Evolutionary conservation across 1,140 invertebrate species (phyloP), one percentile per base, ranked within the genome.

Genomic region (Bicyclus anynana): DNA sequence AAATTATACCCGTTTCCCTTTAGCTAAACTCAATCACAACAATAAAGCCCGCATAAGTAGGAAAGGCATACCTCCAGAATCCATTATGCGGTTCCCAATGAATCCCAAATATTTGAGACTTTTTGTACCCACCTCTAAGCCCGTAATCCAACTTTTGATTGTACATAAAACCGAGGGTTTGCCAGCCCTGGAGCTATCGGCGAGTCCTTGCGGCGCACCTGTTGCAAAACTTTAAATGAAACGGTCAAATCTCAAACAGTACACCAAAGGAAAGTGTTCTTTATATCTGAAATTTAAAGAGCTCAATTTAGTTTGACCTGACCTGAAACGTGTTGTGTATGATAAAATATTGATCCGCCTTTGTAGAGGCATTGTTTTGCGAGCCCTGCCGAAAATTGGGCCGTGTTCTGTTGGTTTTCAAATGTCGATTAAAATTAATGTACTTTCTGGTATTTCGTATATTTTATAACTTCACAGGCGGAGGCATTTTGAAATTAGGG

Each of bases 101-200:
- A 16, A 40, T 13, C 37, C 37, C 16, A 40, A 40, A 47, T 54
- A 35, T 47, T 47, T 42, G 27, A 54, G 26, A 47, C 27, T 23
- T 57, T 46, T 57, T 46, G 23, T 37, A 23, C n/a, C n/a, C n/a
- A n/a, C 42, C 20, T 13, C 14, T 17, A 10, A 23, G 23, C 56
- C 49, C 44, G 49, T 59, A 59, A 56, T 52, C 56, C 42, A 59
- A 59, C 44, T 53, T 53, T 59, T 59, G 44, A 58, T 52, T 52
- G 48, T 42, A 40, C 42, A 46, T 23, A 53, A 59, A 52, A 49
- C 46, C 21, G 49, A 59, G 50, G 46, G 53, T 35, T 48, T 29
- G 53, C 53, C 16, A 53, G 23, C 50, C 57, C 26, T 53, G 27
- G 23, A 53, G 57, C 33, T 53, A 53, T 59, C 29, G 50, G 52